phyloP scores from a whole-genome alignment of 2,888 invertebrate genomes.

The Caenorhabditis sulstoni region DNA sequence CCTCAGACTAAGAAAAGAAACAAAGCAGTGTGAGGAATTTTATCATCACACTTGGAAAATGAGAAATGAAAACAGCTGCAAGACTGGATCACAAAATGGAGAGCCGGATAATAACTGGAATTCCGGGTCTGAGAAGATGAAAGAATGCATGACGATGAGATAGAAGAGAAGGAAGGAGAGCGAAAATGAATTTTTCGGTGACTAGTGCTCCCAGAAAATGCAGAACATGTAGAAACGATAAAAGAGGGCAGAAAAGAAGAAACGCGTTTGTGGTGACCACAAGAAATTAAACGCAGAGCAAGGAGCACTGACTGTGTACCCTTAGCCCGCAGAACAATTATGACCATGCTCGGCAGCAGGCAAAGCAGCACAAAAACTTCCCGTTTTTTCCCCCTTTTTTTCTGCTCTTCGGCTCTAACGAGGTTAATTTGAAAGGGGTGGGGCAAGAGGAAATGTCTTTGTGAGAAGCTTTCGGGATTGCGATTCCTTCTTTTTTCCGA shows the following conservation, averaged over 20 bases:
- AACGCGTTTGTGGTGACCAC: slow-evolving; percentile 1
- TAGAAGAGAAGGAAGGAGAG: not conserved
- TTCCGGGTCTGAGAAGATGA: not conserved
- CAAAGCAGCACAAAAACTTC: slow-evolving; percentile 38
- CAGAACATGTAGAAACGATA: slow-evolving; percentile 44
- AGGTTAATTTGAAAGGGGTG: slow-evolving; percentile 46
- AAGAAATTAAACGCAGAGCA: slow-evolving; percentile 41
- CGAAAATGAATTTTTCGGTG: not conserved
- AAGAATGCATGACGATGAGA: not conserved
- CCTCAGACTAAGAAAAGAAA: too few species aligned
- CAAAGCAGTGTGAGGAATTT: slow-evolving; percentile 1
- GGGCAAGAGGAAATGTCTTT: slow-evolving; percentile 48
- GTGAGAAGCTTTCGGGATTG: slow-evolving; percentile 44
- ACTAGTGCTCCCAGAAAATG: not conserved
- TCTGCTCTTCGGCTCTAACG: slow-evolving; percentile 31
- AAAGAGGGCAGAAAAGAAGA: slow-evolving; percentile 4
- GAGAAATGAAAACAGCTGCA: too few species aligned
- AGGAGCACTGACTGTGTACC: slow-evolving; percentile 50
- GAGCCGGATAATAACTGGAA: too few species aligned
- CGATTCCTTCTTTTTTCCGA: slow-evolving; percentile 17
- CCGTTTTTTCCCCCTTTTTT: slow-evolving; percentile 31
- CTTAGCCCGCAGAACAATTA: slow-evolving; percentile 41
- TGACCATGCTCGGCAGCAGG: slow-evolving; percentile 39
- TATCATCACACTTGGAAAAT: not conserved
- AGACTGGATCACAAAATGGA: too few species aligned